Percentiles rank a stretch among this genome's conserved stretches.
These are phyloP conservation scores for Lycophotia porphyrea DNA, from an alignment of 2,888 invertebrate species.

Conservation along the genomic window DNA sequence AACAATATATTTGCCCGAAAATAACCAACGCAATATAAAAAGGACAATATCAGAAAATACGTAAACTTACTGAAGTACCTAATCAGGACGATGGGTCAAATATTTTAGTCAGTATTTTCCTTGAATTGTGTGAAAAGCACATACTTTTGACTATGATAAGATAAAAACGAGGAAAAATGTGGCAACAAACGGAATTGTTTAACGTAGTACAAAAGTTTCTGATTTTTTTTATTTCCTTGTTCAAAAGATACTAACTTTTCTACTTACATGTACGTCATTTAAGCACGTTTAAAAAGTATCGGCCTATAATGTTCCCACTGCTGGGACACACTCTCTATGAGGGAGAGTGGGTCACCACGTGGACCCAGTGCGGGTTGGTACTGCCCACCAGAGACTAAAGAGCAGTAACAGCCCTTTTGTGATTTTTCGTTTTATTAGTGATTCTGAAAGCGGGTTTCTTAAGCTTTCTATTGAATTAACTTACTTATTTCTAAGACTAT, in stretches of 20 bases:
- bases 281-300: not conserved
- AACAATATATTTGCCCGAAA: not conserved
- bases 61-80: slow-evolving; percentile 5
- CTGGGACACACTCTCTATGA: not conserved
- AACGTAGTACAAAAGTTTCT: not conserved
- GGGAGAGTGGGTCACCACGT: not conserved
- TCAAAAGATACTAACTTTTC: not conserved
- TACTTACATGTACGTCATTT: not conserved
- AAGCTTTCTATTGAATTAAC: no score
- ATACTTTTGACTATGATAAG: not conserved
- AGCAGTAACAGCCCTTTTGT: no score
- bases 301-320: not conserved
- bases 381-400: no score
- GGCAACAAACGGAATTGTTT: not conserved
- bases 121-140: slow-evolving; percentile 26
- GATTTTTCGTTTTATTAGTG: no score
- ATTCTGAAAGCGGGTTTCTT: no score
- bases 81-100: slow-evolving; percentile 10
- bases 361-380: not conserved
- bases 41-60: not conserved
- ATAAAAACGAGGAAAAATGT: slow-evolving; percentile 13
- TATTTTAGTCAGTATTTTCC: slow-evolving; percentile 13
- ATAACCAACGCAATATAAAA: not conserved
- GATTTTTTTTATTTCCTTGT: not conserved
- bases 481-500: no score